phyloP scores from a whole-genome alignment of 2,113 vertebrate species.

The Cynocephalus volans region DNA sequence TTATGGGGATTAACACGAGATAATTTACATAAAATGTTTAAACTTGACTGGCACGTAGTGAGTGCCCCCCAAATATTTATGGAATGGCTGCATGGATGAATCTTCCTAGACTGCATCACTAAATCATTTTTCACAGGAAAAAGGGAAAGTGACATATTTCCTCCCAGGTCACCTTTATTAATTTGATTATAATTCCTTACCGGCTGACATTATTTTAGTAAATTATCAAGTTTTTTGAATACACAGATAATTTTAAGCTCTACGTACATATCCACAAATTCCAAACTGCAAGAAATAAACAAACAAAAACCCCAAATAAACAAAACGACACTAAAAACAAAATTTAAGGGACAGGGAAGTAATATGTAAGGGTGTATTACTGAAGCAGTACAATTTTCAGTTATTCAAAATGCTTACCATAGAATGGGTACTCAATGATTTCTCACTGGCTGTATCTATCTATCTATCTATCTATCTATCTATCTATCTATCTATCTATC shows the following conservation, averaged over 20 bases:
- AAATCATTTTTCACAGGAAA: background rate
- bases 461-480: too few relatives aligned
- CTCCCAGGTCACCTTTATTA: background rate
- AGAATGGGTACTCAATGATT: background rate
- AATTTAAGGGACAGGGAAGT: background rate
- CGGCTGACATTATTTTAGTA: conserved; percentile 14
- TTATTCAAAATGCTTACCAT: background rate
- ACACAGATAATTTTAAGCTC: background rate
- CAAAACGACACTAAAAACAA: too few relatives aligned
- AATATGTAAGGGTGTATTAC: background rate
- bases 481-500: too few relatives aligned
- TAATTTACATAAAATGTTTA: conserved; percentile 50
- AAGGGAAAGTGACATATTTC: background rate
- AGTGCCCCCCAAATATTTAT: background rate
- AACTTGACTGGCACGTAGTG: background rate
- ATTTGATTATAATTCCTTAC: background rate
- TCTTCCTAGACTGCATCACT: background rate
- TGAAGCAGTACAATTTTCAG: background rate
- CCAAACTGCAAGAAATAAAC: background rate
- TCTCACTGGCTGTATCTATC: background rate
- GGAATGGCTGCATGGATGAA: background rate
- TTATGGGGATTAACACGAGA: background rate
- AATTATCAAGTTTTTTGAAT: background rate
- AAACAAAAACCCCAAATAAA: too few relatives aligned
- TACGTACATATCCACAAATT: background rate